Evolutionary conservation across 2,113 vertebrate genomes (phyloP).

Genomic region (Misgurnus anguillicaudatus): DNA sequence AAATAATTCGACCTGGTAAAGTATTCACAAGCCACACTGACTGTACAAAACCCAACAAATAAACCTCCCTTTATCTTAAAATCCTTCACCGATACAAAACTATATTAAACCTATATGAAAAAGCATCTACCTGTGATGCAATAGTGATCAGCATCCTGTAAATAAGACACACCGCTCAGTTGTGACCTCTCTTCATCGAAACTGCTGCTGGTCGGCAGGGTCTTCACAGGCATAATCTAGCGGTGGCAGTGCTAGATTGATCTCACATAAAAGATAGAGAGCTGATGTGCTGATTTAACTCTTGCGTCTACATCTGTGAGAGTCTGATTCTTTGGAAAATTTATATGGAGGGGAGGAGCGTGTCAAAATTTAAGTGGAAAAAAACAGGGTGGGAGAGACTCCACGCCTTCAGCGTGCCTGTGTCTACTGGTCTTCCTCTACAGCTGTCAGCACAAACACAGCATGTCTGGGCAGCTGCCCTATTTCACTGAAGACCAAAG

Average conservation of each 20-base stretch:
- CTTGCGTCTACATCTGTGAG: not conserved
- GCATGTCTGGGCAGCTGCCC: slow-evolving; percentile 72
- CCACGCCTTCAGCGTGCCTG: slow-evolving; percentile 24
- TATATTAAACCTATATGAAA: not conserved
- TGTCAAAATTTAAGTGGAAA: slow-evolving; percentile 40
- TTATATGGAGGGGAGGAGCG: slow-evolving; percentile 61
- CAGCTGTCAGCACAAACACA: slow-evolving; percentile 37
- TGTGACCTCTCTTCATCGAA: slow-evolving; percentile 78
- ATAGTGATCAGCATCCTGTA: slow-evolving; percentile 52
- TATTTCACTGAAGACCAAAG: not conserved
- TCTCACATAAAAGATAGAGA: not conserved
- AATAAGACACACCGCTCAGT: slow-evolving; percentile 61
- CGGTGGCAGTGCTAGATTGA: slow-evolving; percentile 7
- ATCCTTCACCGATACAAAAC: no score
- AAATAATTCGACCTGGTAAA: no score
- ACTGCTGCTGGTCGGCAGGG: slow-evolving; percentile 77
- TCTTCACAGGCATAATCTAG: slow-evolving; percentile 78
- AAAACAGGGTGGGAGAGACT: slow-evolving; percentile 35
- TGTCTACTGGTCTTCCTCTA: slow-evolving; percentile 39
- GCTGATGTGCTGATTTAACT: not conserved
- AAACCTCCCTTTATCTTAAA: not conserved
- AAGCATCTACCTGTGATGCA: slow-evolving; percentile 63
- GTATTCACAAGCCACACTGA: not conserved
- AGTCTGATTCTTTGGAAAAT: slow-evolving; percentile 20
- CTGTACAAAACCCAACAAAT: not conserved